Evolutionary conservation across 2,888 invertebrate genomes (phyloP).

Genomic region (Dyspetes luteomarginatus): DNA sequence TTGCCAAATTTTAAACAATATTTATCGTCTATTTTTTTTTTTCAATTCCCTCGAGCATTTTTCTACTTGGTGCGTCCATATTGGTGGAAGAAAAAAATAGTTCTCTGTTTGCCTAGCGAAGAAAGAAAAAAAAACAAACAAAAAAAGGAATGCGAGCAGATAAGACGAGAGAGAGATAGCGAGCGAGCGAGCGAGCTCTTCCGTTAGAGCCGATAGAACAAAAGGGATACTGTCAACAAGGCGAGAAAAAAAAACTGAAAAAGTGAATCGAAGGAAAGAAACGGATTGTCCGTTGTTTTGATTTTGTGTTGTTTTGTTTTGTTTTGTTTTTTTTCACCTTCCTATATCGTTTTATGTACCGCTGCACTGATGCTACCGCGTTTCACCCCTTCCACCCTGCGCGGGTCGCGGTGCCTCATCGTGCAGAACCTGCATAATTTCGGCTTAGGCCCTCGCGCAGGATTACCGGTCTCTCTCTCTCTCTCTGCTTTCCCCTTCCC

Average conservation of each 20-base stretch:
- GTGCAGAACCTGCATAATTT: conserved; percentile 65
- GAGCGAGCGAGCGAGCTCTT: conserved; percentile 29
- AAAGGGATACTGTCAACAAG: conserved; percentile 22
- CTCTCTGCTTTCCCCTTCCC: too few species aligned
- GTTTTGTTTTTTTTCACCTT: conserved; percentile 29
- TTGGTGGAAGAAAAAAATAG: too few species aligned
- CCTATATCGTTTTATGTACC: too few species aligned
- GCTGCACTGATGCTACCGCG: conserved; percentile 16
- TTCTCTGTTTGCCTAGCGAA: conserved; percentile 3
- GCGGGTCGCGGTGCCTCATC: conserved; percentile 26
- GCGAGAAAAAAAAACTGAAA: conserved; percentile 56
- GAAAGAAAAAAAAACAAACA: conserved; percentile 6
- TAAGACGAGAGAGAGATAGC: conserved; percentile 44
- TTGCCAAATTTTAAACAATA: too few species aligned
- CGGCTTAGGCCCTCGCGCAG: conserved; percentile 59
- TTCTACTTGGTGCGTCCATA: too few species aligned
- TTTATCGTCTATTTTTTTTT: too few species aligned
- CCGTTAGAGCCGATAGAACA: conserved; percentile 57
- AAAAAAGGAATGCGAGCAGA: conserved; percentile 11
- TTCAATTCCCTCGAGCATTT: too few species aligned
- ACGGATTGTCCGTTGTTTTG: conserved; percentile 58
- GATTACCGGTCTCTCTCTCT: conserved; percentile 52
- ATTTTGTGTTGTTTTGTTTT: conserved; percentile 45
- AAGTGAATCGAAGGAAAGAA: conserved; percentile 56
- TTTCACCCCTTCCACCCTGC: conserved; percentile 48